Evolutionary conservation across 2,797 vertebrate genomes (phyloP).

Genomic region (Sciurus carolinensis): DNA sequence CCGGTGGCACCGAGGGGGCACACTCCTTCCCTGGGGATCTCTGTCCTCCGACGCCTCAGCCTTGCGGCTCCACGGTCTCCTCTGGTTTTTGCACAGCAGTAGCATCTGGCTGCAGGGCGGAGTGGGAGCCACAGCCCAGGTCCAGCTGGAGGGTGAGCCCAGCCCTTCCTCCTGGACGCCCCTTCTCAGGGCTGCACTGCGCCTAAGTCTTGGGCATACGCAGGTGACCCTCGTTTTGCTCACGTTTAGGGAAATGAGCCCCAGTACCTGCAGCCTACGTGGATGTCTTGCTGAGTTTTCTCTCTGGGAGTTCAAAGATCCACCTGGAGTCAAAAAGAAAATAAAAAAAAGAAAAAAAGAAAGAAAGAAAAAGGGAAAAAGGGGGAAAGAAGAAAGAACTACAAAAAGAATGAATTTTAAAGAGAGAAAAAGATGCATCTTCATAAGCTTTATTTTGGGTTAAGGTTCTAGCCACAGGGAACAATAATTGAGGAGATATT

Average conservation of each 20-base stretch:
- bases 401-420: not conserved
- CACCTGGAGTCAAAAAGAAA: not conserved
- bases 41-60: no score
- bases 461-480: not conserved
- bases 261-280: not conserved
- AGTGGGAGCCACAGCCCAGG: not conserved
- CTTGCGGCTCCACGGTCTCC: not conserved
- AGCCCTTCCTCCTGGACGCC: not conserved
- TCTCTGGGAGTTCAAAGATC: not conserved
- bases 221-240: not conserved
- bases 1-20: not conserved
- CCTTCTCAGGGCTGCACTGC: not conserved
- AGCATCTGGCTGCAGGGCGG: not conserved
- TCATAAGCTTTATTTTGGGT: not conserved
- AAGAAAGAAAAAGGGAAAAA: not conserved
- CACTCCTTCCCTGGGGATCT: not conserved
- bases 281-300: not conserved
- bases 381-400: not conserved
- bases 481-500: constrained; percentile 29
- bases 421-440: not conserved
- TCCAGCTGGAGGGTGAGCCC: not conserved
- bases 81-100: not conserved
- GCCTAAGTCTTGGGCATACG: not conserved
- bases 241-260: not conserved
- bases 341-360: no score